Evolutionary conservation across 53 echinoderm and acorn worm species (phyloP).

Genomic region (Actinopyga echinites): DNA sequence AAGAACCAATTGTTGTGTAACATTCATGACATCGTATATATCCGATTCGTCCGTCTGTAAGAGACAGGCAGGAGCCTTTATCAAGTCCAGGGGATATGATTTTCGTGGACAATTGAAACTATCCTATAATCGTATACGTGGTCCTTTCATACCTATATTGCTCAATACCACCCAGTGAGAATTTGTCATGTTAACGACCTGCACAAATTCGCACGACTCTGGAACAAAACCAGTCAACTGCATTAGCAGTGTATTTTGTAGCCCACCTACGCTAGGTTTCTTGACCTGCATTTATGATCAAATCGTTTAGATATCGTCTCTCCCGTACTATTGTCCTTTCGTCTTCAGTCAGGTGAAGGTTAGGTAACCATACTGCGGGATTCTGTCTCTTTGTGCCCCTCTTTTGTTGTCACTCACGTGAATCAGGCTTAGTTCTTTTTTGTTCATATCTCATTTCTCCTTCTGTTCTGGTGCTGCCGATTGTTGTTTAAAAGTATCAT

Average conservation of each 20-base stretch:
- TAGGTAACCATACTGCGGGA: too few relatives aligned
- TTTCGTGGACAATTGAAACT: neutral
- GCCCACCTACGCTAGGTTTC: neutral
- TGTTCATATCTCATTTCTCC: too few relatives aligned
- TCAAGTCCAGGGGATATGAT: constrained; percentile 22
- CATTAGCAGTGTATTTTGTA: constrained; percentile 16
- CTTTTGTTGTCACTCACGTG: too few relatives aligned
- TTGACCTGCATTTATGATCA: constrained; percentile 3
- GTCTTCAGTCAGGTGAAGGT: too few relatives aligned
- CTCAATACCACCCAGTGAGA: neutral
- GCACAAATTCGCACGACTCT: too few relatives aligned
- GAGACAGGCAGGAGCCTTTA: constrained; percentile 17
- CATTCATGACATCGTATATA: constrained; percentile 4
- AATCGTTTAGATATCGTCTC: neutral
- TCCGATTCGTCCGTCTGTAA: neutral
- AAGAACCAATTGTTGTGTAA: constrained; percentile 16
- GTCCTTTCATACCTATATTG: neutral
- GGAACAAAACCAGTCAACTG: neutral
- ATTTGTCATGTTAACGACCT: too few relatives aligned
- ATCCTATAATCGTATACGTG: neutral
- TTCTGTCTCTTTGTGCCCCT: too few relatives aligned
- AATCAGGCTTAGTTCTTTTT: too few relatives aligned
- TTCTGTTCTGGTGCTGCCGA: too few relatives aligned
- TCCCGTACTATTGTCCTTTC: too few relatives aligned
- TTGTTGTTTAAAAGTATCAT: too few relatives aligned